Evolutionary conservation across 2,888 invertebrate genomes (phyloP), one percentile per base, ranked within the genome.

Genomic region (Pseudococcus viburni): DNA sequence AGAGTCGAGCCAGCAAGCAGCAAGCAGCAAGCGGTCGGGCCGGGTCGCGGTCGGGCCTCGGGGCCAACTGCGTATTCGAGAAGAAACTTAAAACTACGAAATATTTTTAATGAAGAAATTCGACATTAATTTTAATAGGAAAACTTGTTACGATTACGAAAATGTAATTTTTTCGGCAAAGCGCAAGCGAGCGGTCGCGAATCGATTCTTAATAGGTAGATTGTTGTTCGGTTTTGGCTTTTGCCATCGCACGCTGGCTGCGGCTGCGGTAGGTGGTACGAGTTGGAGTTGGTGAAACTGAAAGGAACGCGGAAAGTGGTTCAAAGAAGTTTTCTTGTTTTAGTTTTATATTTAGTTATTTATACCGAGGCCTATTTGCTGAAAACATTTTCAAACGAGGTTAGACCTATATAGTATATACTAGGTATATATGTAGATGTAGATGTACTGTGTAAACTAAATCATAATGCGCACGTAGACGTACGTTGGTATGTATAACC

Each of bases 251-350:
- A 11, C 46, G 1, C 46, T 46, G 9, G 46, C 46, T 46, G 9
- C 0, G 9, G 46, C 46, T 46, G 9, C 0, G 26, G 26, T 33
- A 33, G 26, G 15, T 51, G 15, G 48, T 51, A 12, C 48, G 48
- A 51, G 48, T 33, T 33, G 26, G 48, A 51, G 48, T 33, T 33
- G 26, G 26, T 33, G 26, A 33, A 33, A 33, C 15, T 12, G 48
- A 51, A 64, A 64, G 19, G 64, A 64, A 64, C 19, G 64, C 64
- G 22, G 64, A 64, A 64, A 64, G 64, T 64, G 64, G 64, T 64
- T 64, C 11, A 15, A 51, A 51, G 64, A 64, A 19, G 64, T 64
- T 64, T 64, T 19, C 64, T 64, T 22, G 64, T 64, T 64, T 64
- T 15, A 51, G 15, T 51, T 42, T 42, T 42, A 42, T 42, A 42